Evolutionary conservation across 2,797 vertebrate genomes (phyloP), one percentile per base, ranked within the genome.

Genomic region (Molothrus ater): DNA sequence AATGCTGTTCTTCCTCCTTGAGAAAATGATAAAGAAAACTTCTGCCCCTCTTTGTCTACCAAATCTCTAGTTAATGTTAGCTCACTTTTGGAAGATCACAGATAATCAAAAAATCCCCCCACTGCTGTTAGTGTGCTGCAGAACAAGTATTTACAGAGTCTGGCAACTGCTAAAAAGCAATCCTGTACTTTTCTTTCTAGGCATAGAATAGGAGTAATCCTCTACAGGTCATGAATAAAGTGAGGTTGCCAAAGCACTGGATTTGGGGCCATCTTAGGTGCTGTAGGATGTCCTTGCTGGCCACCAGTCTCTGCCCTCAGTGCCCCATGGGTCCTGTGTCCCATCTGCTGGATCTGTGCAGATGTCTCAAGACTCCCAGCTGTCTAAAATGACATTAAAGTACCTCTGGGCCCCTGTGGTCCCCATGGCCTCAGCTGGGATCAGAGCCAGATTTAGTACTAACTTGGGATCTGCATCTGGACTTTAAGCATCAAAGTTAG

Each of bases 311-410:
- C 70, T 80, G 28, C 24, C 61, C 9, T 32, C 21, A 32, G 28
- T 24, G 40, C 14, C 18, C 26, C 16, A 11, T 14, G 0, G 0
- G 40, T 80, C 11, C 47, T n/a, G 12, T 26, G 38, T 42, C 70
- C 26, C n/a, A 65, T 45, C 36, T 78, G 36, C 34, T 2, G 10
- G 13, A 48, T 19, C 36, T 53, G 22, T 83, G 51, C 36, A 32
- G 71, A 26, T 47, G 13, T 56, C 12, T 17, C 1, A 1, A 68
- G 71, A 26, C 21, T 32, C 32, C 42, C 32, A 59, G 34, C 32
- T 64, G 21, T 36, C 28, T 53, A 29, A 50, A 82, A 71, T 32
- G 26, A 47, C 20, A 14, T 31, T 25, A 51, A 21, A 85, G 36
- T 25, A 36, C 3, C 36, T 47, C 38, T 63, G 56, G 18, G 17